Evolutionary conservation across 2,888 invertebrate species (phyloP).

Genomic region (Polyploca ridens): DNA sequence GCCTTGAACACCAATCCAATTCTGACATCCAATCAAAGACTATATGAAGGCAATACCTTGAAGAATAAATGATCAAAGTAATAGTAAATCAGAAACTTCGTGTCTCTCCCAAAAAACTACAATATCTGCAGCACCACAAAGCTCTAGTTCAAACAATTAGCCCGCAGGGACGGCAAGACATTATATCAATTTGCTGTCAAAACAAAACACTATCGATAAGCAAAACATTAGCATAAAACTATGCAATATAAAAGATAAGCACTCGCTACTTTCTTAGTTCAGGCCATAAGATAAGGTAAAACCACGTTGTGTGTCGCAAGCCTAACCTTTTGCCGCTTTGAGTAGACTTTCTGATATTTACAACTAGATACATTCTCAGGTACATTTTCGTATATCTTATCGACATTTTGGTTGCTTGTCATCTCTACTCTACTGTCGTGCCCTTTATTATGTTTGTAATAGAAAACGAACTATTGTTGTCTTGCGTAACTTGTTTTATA

Average conservation of each 20-base stretch:
- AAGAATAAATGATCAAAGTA: too few species aligned
- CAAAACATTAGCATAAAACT: conserved; percentile 19
- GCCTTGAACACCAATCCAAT: too few species aligned
- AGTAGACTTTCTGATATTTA: conserved; percentile 35
- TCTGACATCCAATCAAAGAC: too few species aligned
- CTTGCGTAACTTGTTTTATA: conserved; percentile 1
- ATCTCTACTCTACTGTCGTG: not conserved
- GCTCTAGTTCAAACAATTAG: not conserved
- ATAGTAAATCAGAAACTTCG: too few species aligned
- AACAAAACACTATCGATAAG: conserved; percentile 23
- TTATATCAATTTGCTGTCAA: not conserved
- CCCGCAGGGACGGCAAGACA: not conserved
- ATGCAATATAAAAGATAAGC: conserved; percentile 13
- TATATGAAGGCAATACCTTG: too few species aligned
- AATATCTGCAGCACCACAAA: too few species aligned
- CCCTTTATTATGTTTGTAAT: not conserved
- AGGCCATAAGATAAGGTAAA: conserved; percentile 27
- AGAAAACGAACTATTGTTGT: not conserved
- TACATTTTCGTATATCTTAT: conserved; percentile 26
- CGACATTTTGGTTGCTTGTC: not conserved
- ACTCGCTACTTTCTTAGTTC: conserved; percentile 21
- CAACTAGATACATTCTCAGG: conserved; percentile 32
- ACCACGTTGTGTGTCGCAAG: conserved; percentile 21
- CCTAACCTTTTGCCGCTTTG: conserved; percentile 30
- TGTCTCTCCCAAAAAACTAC: too few species aligned